Percentiles rank a stretch among this genome's conserved stretches.
Evolutionary conservation across 1,140 invertebrate species (phyloP).

Genomic region (Trichogramma pretiosum): DNA sequence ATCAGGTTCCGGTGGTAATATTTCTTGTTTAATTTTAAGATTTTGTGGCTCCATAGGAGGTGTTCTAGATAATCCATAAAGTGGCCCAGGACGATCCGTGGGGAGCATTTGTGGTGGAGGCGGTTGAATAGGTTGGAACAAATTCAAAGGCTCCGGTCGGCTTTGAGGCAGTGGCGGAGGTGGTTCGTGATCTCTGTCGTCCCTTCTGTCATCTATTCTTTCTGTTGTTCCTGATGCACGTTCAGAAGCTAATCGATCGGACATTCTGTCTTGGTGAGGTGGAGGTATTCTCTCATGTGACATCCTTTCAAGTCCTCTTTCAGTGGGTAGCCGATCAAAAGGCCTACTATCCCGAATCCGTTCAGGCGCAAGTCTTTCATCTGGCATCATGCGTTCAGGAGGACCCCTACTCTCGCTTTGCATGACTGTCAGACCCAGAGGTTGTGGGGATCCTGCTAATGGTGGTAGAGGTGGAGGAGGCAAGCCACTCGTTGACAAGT

Average conservation of each 20-base stretch:
- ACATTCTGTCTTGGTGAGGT: slow-evolving; percentile 23
- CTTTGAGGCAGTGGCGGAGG: slow-evolving; percentile 17
- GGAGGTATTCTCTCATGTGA: slow-evolving; percentile 22
- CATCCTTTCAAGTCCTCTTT: neutral
- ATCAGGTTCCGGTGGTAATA: slow-evolving; percentile 53
- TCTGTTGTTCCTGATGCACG: slow-evolving; percentile 24
- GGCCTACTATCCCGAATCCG: slow-evolving; percentile 1
- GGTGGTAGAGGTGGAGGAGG: slow-evolving; percentile 29
- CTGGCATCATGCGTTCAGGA: neutral
- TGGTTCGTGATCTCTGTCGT: slow-evolving; percentile 22
- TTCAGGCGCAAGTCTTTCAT: slow-evolving; percentile 11
- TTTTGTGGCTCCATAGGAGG: slow-evolving; percentile 59
- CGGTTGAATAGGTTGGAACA: slow-evolving; percentile 48
- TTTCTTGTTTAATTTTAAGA: slow-evolving; percentile 71
- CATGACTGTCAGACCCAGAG: slow-evolving; percentile 36
- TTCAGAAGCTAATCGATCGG: slow-evolving; percentile 32
- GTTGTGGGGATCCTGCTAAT: slow-evolving; percentile 37
- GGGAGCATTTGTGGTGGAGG: slow-evolving; percentile 22
- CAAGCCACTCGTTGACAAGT: slow-evolving; percentile 27
- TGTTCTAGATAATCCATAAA: slow-evolving; percentile 46
- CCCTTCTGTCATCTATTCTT: slow-evolving; percentile 20
- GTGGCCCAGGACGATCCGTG: slow-evolving; percentile 22
- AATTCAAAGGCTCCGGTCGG: slow-evolving; percentile 34
- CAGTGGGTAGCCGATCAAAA: neutral
- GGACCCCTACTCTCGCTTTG: slow-evolving; percentile 13